Evolutionary conservation across 2,888 invertebrate species (phyloP).

Genomic region (Physocephala rufipes): DNA sequence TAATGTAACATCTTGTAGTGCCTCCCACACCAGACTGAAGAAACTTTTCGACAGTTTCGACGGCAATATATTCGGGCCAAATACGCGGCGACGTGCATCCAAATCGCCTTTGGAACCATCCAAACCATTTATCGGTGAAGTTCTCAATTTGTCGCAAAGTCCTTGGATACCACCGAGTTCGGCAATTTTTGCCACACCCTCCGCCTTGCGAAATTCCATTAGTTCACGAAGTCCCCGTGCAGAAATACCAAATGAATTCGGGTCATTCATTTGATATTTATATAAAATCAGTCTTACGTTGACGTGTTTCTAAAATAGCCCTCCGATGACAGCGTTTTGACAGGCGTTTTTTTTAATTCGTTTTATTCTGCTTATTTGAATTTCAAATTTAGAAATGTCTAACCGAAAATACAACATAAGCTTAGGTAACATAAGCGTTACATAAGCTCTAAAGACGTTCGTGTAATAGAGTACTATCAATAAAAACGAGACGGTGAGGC

Average conservation of each 20-base stretch:
- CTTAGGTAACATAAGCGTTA: too few relatives aligned
- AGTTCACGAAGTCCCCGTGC: conserved; percentile 94
- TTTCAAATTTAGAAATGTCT: too few relatives aligned
- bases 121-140: conserved; percentile 80
- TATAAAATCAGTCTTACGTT: too few relatives aligned
- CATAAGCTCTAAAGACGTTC: too few relatives aligned
- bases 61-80: conserved; percentile 96
- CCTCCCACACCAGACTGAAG: conserved; percentile 96
- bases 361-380: too few relatives aligned
- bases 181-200: conserved; percentile 87
- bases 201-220: conserved; percentile 94
- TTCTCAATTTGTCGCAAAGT: conserved; percentile 93
- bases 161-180: conserved; percentile 90
- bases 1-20: conserved; percentile 95
- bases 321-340: too few relatives aligned
- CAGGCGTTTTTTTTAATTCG: too few relatives aligned
- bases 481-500: too few relatives aligned
- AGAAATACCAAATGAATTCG: conserved; percentile 70
- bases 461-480: too few relatives aligned
- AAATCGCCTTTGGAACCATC: conserved; percentile 86
- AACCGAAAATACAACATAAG: too few relatives aligned
- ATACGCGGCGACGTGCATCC: conserved; percentile 89
- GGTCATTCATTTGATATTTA: too few relatives aligned
- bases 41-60: conserved; percentile 98
- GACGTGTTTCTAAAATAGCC: too few relatives aligned